Evolutionary conservation across 2,113 vertebrate species (phyloP).

Genomic region (Podarcis cretensis): DNA sequence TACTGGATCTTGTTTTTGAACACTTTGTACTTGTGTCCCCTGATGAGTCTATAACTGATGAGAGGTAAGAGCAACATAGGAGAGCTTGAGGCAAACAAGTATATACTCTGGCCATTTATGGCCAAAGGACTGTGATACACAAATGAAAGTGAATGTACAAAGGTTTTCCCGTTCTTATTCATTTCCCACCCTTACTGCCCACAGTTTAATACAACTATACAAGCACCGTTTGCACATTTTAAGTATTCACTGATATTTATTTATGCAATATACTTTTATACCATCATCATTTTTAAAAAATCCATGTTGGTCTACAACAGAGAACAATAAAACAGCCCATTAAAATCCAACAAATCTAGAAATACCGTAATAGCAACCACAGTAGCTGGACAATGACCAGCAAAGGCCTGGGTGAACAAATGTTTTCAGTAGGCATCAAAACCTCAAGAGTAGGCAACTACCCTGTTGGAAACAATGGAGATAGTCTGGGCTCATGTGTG

Average conservation of each 20-base stretch:
- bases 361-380: too few species aligned
- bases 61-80: neutral
- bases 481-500: neutral
- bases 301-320: too few species aligned
- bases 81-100: neutral
- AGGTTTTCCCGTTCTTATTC: neutral
- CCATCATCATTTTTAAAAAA: too few species aligned
- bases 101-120: neutral
- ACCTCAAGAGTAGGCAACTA: too few species aligned
- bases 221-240: neutral
- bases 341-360: too few species aligned
- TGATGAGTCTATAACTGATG: neutral
- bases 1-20: constrained; percentile 4
- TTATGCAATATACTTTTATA: too few species aligned
- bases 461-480: neutral
- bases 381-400: too few species aligned
- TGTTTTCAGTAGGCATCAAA: too few species aligned
- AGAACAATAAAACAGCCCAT: too few species aligned
- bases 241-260: neutral
- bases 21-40: neutral
- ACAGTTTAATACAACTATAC: neutral
- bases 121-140: neutral
- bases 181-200: neutral
- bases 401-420: too few species aligned
- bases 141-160: neutral